Evolutionary conservation across 2,888 invertebrate genomes (phyloP).

Genomic region (Pachycephus smyrnensis): DNA sequence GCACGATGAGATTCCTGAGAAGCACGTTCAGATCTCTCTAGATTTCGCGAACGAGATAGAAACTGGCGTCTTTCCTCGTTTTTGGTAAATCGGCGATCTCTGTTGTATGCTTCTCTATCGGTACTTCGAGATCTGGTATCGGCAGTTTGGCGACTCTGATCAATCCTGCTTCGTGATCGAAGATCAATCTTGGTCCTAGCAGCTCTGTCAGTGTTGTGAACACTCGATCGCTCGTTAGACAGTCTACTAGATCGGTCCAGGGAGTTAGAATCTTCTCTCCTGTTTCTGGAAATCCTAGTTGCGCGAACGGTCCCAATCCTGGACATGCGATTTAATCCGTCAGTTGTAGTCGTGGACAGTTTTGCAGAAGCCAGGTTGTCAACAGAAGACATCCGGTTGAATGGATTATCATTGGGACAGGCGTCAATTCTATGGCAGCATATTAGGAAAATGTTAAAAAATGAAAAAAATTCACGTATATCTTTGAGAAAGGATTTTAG

Average conservation of each 20-base stretch:
- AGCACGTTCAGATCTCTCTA: neutral
- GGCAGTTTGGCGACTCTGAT: neutral
- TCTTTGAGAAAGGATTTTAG: neutral
- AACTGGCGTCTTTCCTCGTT: neutral
- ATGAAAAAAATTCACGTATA: neutral
- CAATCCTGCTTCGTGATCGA: neutral
- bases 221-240: neutral
- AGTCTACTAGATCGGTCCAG: neutral
- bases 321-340: neutral
- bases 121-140: neutral
- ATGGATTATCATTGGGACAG: slow-evolving; percentile 50
- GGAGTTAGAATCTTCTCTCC: neutral
- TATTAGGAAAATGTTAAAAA: slow-evolving; percentile 5
- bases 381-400: slow-evolving; percentile 28
- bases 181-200: neutral
- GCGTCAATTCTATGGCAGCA: slow-evolving; percentile 49
- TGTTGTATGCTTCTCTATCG: neutral
- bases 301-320: neutral
- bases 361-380: slow-evolving; percentile 13
- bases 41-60: neutral
- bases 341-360: neutral
- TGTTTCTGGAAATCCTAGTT: neutral
- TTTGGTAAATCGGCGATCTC: neutral
- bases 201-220: neutral
- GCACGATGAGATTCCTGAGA: neutral